These are phyloP conservation scores for Bufo bufo DNA, from an alignment of 2,113 vertebrate species.

Conservation along the genomic window DNA sequence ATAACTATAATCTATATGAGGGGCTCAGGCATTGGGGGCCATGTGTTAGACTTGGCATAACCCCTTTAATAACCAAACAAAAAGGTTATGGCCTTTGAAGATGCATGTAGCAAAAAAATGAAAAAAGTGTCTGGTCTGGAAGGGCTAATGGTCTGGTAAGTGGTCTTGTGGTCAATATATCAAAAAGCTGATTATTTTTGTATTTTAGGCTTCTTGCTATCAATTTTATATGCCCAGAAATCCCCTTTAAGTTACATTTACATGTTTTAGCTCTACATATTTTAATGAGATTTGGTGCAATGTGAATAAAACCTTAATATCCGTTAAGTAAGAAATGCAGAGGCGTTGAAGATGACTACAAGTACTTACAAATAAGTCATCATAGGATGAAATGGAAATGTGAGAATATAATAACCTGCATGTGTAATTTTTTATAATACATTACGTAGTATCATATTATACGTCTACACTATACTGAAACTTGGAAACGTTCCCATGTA, in stretches of 20 bases:
- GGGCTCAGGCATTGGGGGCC: too few species aligned
- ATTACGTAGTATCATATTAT: background rate
- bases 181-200: background rate
- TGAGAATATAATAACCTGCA: background rate
- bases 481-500: conserved; percentile 10
- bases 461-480: background rate
- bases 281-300: background rate
- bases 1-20: too few species aligned
- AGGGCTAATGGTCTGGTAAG: too few species aligned
- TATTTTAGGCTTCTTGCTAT: background rate
- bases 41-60: too few species aligned
- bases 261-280: background rate
- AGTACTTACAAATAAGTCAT: background rate
- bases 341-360: background rate
- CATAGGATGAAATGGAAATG: background rate
- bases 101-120: too few species aligned
- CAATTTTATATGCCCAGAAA: background rate
- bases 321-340: background rate
- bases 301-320: background rate
- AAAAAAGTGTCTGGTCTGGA: too few species aligned
- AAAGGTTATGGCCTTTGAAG: too few species aligned
- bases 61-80: too few species aligned
- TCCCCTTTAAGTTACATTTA: background rate
- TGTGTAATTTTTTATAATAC: background rate
- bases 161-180: background rate